Evolutionary conservation across 1,140 invertebrate genomes (phyloP).

Genomic region (Polypedilum vanderplanki): DNA sequence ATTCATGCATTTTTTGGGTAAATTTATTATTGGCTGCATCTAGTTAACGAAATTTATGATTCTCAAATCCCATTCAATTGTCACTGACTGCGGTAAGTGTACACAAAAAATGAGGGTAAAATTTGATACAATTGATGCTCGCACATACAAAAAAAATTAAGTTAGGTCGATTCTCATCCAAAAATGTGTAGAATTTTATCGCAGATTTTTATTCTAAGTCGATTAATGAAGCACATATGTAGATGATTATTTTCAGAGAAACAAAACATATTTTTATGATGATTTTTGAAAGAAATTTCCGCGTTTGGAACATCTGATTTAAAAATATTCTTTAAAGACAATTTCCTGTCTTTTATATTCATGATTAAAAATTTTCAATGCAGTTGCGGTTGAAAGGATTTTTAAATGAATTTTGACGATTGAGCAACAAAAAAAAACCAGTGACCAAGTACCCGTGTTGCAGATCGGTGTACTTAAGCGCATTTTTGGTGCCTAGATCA

Average conservation of each 20-base stretch:
- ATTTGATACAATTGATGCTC: neutral
- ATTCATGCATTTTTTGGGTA: neutral
- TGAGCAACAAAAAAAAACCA: no score
- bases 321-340: no score
- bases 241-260: neutral
- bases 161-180: neutral
- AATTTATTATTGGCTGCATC: neutral
- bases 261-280: no score
- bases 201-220: conserved; percentile 6
- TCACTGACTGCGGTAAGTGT: neutral
- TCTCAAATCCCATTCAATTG: neutral
- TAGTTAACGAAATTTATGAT: neutral
- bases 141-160: neutral
- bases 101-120: neutral
- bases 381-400: no score
- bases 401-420: no score
- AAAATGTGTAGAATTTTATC: neutral
- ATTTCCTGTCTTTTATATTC: no score
- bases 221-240: conserved; percentile 19
- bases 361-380: no score
- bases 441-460: no score
- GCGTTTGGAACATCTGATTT: no score
- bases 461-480: no score
- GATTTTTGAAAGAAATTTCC: no score
- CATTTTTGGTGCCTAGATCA: no score